Evolutionary conservation across 2,113 vertebrate species (phyloP).

Genomic region (Perca schrenkii): DNA sequence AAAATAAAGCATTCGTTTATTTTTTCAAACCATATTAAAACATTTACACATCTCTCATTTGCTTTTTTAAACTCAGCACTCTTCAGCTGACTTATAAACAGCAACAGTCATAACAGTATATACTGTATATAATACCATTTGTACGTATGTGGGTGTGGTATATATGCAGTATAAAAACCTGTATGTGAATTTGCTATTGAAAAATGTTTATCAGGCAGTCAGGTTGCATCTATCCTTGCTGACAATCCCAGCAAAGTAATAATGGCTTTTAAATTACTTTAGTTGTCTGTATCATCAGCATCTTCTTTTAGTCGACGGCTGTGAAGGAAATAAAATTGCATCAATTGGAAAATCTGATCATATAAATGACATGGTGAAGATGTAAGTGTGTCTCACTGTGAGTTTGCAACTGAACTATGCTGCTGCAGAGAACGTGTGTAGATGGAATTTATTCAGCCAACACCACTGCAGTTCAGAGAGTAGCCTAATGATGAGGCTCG

Average conservation of each 20-base stretch:
- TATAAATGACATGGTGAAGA: not conserved
- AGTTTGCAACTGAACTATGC: not conserved
- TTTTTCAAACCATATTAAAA: not conserved
- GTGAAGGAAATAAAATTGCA: not conserved
- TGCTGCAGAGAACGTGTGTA: not conserved
- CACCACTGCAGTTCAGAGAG: not conserved
- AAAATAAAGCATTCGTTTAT: not conserved
- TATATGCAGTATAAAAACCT: no score
- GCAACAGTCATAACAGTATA: not conserved
- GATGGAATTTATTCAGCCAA: not conserved
- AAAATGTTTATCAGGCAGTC: not conserved
- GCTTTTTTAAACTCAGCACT: not conserved
- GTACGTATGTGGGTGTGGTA: not conserved
- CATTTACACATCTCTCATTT: not conserved
- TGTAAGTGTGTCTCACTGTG: not conserved
- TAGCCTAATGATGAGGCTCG: not conserved
- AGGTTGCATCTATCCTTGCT: not conserved
- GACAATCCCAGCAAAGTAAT: not conserved
- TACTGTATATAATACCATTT: not conserved
- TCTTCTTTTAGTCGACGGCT: not conserved
- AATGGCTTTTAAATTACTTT: not conserved
- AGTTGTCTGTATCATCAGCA: not conserved
- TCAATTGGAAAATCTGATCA: not conserved
- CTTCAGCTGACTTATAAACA: not conserved
- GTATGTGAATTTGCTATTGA: not conserved